Base-by-base conservation (phyloP, 1,140 invertebrate species). In the Sinella curviseta region DNA sequence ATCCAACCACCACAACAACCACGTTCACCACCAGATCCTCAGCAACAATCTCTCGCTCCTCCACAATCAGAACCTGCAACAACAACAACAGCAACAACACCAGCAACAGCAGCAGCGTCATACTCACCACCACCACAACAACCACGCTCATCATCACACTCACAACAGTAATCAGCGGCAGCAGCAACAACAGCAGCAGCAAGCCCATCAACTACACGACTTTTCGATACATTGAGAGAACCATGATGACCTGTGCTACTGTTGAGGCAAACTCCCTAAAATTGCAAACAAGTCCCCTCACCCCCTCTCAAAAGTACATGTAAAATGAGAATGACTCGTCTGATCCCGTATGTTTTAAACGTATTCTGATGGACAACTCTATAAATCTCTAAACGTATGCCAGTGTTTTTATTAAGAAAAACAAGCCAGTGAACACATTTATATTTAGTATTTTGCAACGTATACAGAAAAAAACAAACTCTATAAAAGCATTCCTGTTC, bases 131-230 rank as follows among this genome's bases (percentile, higher is more conserved):
- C 60, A 65, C 26, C 31, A 30, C 33, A 12, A 30, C 33, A 12
- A 73, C 33, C 70, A n/a, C n/a, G n/a, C n/a, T 73, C 73, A 75
- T 75, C 33, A 48, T 28, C 36, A 75, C 24, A 24, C 73, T 39
- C n/a, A 36, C 17, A 20, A 39, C 26, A 8, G 31, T 75, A 16
- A 75, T 75, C 36, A 75, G 26, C 31, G 36, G n/a, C 33, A 75
- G 39, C 33, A 75, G 39, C 33, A 75, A 3, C 33, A 75, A n/a
- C 31, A 24, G n/a, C 33, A 75, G 39, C 33, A 75, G 39, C 33
- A 75, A 3, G 8, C 35, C 3, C 36, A 48, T 39, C 73, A 48
- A 39, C 73, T 75, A 14, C 73, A 70, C n/a, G 65, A 70, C 30
- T 70, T 70, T 24, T 70, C 65, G 31, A 70, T 70, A 17, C 65